phyloP scores from a whole-genome alignment of 2,888 invertebrate genomes.

The Acleris laterana region DNA sequence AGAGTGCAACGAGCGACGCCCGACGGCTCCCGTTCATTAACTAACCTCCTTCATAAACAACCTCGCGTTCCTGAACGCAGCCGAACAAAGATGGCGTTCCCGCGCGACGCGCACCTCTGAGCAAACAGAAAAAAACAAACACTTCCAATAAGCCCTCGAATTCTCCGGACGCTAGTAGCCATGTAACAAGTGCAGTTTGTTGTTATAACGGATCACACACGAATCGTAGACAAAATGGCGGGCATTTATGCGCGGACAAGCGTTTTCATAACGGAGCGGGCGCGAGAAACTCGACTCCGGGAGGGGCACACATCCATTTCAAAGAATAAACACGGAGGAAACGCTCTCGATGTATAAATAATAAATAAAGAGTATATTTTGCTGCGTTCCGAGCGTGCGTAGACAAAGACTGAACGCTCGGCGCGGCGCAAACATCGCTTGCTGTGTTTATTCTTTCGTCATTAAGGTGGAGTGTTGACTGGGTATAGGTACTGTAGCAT shows the following conservation, averaged over 20 bases:
- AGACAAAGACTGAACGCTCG: slow-evolving; percentile 72
- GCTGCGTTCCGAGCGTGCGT: slow-evolving; percentile 70
- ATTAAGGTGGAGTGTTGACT: slow-evolving; percentile 77
- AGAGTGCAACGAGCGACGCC: slow-evolving; percentile 80
- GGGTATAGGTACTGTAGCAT: slow-evolving; percentile 51
- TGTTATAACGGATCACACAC: slow-evolving; percentile 64
- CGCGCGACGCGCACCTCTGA: slow-evolving; percentile 51
- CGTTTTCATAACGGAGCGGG: slow-evolving; percentile 62
- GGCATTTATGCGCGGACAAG: slow-evolving; percentile 53
- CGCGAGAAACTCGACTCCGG: slow-evolving; percentile 53
- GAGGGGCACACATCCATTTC: slow-evolving; percentile 76
- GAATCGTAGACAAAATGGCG: slow-evolving; percentile 63
- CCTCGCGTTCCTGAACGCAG: slow-evolving; percentile 54
- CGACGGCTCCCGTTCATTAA: slow-evolving; percentile 74
- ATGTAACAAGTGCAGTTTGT: slow-evolving; percentile 57
- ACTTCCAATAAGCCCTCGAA: slow-evolving; percentile 55
- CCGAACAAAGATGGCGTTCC: slow-evolving; percentile 55
- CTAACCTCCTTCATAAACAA: slow-evolving; percentile 72
- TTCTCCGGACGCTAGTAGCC: slow-evolving; percentile 53
- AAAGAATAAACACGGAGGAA: slow-evolving; percentile 77
- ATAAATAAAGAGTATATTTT: slow-evolving; percentile 79
- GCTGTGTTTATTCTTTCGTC: slow-evolving; percentile 77
- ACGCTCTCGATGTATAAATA: slow-evolving; percentile 80
- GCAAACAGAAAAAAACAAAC: slow-evolving; percentile 63
- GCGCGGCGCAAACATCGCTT: slow-evolving; percentile 63